Conservation (phyloP, 35 echinoderm and acorn worm species). For the Lytechinus variegatus region DNA sequence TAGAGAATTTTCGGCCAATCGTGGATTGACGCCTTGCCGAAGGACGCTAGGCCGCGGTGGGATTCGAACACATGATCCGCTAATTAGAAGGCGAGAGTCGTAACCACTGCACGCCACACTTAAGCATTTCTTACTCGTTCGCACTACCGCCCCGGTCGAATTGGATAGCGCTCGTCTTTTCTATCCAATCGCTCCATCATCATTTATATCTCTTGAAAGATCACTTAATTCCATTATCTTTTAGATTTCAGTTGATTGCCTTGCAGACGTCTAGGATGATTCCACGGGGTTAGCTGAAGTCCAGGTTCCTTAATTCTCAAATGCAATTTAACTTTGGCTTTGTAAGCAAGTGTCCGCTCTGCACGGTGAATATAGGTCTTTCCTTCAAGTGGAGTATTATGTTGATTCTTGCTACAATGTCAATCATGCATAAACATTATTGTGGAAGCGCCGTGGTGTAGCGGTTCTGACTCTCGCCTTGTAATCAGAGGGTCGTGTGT, state of each 20-base stretch:
- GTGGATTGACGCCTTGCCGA: too few species aligned
- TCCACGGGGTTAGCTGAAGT: background rate
- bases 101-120: background rate
- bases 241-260: background rate
- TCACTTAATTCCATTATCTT: background rate
- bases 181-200: background rate
- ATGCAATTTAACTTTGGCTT: background rate
- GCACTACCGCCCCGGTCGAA: background rate
- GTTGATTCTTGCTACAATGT: too few species aligned
- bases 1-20: too few species aligned
- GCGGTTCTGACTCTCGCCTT: too few species aligned
- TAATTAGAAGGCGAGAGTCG: too few species aligned
- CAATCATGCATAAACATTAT: too few species aligned
- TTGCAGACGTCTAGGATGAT: background rate
- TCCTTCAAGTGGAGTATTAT: too few species aligned
- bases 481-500: too few species aligned
- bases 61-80: too few species aligned
- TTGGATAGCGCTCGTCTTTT: background rate
- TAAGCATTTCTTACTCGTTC: background rate
- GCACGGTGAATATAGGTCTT: too few species aligned
- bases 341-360: background rate
- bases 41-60: too few species aligned
- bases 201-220: background rate
- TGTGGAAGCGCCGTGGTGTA: too few species aligned
- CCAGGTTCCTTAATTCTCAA: background rate